Evolutionary conservation across 2,888 invertebrate species (phyloP).

Genomic region (Melipona beecheii): DNA sequence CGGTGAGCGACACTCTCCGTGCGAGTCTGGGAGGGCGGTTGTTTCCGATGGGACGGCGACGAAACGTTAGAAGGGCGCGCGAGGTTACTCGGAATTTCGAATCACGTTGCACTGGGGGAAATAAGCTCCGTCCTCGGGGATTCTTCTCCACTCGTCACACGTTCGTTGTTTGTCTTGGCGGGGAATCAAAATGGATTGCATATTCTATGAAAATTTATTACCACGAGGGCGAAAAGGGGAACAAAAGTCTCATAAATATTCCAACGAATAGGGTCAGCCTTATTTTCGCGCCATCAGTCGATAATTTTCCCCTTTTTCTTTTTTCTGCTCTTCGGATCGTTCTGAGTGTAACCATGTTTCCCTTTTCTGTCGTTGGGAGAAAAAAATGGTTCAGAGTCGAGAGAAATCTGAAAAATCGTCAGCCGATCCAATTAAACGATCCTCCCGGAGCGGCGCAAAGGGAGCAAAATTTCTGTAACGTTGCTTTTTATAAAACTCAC

Average conservation of each 20-base stretch:
- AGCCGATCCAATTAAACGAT: too few relatives aligned
- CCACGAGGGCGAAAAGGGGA: neutral
- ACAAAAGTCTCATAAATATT: conserved; percentile 15
- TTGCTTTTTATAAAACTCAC: too few relatives aligned
- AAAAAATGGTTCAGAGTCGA: too few relatives aligned
- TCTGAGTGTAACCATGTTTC: too few relatives aligned
- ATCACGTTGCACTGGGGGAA: conserved; percentile 37
- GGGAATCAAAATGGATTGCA: conserved; percentile 35
- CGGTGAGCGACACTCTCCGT: neutral
- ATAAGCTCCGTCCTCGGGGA: conserved; percentile 38
- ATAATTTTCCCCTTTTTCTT: neutral
- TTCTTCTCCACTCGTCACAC: conserved; percentile 39
- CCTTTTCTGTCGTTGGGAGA: neutral
- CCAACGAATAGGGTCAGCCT: neutral
- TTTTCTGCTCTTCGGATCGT: neutral
- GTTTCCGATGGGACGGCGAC: neutral
- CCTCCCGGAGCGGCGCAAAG: too few relatives aligned
- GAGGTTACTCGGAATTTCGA: conserved; percentile 41
- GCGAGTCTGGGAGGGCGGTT: neutral
- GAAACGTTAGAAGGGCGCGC: neutral
- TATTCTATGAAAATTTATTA: conserved; percentile 39
- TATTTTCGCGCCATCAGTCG: neutral
- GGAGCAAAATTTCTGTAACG: too few relatives aligned
- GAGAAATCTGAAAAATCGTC: too few relatives aligned
- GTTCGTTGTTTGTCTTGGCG: conserved; percentile 29